Base-by-base conservation (phyloP, 2,888 invertebrate genomes). In the Orthosia gracilis region DNA sequence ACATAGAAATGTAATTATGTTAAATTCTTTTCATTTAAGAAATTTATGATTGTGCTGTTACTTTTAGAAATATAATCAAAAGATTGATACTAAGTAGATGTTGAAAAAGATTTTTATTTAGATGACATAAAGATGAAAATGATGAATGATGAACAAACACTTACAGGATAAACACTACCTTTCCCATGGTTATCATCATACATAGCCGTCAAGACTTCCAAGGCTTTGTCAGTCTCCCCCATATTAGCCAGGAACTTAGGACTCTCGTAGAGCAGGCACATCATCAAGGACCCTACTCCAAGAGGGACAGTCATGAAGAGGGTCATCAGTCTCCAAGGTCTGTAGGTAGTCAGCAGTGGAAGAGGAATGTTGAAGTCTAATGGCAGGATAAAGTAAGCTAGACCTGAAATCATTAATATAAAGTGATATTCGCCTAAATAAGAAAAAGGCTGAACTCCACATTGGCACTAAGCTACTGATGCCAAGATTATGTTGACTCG, bases 311-410 rank as follows among this genome's bases (percentile, higher is more conserved):
- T 79, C 80, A 88, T 69, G 11, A 81, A 80, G 0, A 97, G 92
- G 2, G 98, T 90, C 73, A 98, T 97, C 18, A 98, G 83, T 55
- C 98, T 94, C 98, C 98, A 98, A 1, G 98, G 97, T 76, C 97
- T 96, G 80, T 97, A 97, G 0, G 88, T 88, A 64, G 97, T 88
- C 47, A 97, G 84, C 4, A 93, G 73, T 4, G 86, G 86, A 9
- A 89, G 50, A 0, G 91, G 84, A 1, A 94, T 58, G 1, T 93
- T 89, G 69, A 96, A 89, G 17, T 91, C 68, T n/a, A 85, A 61
- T 1, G 75, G 77, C n/a, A 86, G 58, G 52, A 86, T 73, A 7
- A 87, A 58, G 49, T 78, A 87, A 1, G 84, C 87, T 26, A 87
- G 47, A 40, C 23, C 86, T 86, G 76, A 7, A 77, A 79, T 64